Evolutionary conservation across 2,888 invertebrate genomes (phyloP), one percentile per base, ranked within the genome.

Genomic region (Gibbula magus): DNA sequence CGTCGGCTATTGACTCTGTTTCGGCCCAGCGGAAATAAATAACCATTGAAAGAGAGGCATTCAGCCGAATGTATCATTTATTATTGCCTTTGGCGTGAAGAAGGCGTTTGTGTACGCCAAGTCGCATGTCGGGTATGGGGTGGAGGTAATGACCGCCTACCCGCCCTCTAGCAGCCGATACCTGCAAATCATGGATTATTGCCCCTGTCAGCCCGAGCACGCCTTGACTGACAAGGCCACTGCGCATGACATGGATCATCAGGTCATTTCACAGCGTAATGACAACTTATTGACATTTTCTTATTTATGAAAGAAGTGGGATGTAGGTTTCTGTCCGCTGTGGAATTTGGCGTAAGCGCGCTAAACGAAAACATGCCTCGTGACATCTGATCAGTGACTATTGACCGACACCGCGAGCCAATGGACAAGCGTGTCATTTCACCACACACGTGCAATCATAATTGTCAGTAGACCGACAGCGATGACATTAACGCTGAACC

Each of bases 11-110:
- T 77, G 66, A 56, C 52, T 52, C 54, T 45, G 53, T 45, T 61
- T 61, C 39, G 75, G 74, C 53, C 45, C 78, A 32, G 35, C 56
- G 70, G 80, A 80, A 80, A 80, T 77, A 80, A 80, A 80, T 80
- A 80, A 61, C 77, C 56, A 74, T 53, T 77, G 77, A 77, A 61
- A 78, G 52, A 67, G 54, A 77, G 25, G 74, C 70, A 77, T 80
- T 78, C 66, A 74, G 56, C 61, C 29, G 52, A 74, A 74, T 79
- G 79, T 79, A 79, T 79, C 79, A 75, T 74, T 79, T 74, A 79
- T 79, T 74, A 79, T 45, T 75, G 79, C 54, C 74, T 54, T 32
- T 16, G 32, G 70, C 70, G 70, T 32, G 32, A 70, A 70, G 70
- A 70, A 20, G 70, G 70, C 32, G 35, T 32, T 32, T 10, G 35